Evolutionary conservation across 2,113 vertebrate species (phyloP).

Genomic region (Bos javanicus): DNA sequence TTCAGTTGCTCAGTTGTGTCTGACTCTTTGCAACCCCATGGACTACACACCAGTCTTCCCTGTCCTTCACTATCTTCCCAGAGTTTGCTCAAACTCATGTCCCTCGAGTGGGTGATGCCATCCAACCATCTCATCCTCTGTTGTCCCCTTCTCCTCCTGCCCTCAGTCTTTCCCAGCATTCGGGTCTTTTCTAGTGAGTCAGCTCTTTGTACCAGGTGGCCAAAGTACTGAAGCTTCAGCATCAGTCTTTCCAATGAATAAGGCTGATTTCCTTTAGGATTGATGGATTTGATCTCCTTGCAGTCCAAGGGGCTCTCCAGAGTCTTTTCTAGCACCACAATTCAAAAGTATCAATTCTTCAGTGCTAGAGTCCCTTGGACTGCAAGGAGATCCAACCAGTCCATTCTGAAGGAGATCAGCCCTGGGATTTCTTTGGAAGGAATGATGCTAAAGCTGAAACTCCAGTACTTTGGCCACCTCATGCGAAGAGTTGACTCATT

Average conservation of each 20-base stretch:
- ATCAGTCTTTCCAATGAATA: neutral
- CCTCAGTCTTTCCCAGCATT: neutral
- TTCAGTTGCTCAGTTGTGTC: neutral
- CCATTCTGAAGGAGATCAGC: no score
- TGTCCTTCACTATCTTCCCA: neutral
- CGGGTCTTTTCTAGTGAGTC: neutral
- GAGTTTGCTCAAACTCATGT: neutral
- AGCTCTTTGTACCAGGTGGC: neutral
- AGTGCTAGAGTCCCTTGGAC: neutral
- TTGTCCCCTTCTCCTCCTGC: neutral
- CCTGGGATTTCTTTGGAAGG: no score
- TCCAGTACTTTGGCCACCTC: no score
- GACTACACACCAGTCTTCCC: neutral
- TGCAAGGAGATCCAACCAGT: no score
- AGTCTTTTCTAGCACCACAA: neutral
- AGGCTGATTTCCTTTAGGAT: neutral
- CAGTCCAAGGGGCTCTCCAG: neutral
- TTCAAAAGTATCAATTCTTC: neutral
- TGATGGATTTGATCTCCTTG: neutral
- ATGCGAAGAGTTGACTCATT: no score
- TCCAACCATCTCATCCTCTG: neutral
- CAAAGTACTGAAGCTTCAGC: neutral
- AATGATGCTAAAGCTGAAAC: no score
- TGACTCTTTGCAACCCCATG: neutral
- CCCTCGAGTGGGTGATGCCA: neutral